Base-by-base conservation (phyloP, 1,140 invertebrate genomes). In the Hyphantria cunea region DNA sequence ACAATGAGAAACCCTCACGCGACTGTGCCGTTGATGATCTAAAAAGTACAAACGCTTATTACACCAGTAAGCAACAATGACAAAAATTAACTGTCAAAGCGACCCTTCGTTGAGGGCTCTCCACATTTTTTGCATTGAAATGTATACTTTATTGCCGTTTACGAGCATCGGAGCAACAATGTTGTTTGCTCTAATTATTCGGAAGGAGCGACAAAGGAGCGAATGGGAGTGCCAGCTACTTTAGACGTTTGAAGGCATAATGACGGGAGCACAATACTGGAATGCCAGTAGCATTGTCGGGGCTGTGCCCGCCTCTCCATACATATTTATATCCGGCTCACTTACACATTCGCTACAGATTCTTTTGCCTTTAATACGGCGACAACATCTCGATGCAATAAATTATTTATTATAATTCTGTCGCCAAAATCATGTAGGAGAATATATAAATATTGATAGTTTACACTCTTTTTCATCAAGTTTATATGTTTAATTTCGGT, bases 151-250 rank as follows among this genome's bases (percentile, higher is more conserved):
- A 78, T 78, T 76, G 64, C 71, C 61, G 45, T 37, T 52, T 70
- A 47, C 62, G 72, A 76, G 72, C 70, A 74, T 71, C 54, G 51
- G 59, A 64, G 65, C 68, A 64, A 78, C 80, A 76, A 82, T 81
- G 76, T 68, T 72, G 66, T 76, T 79, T 76, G 76, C 71, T 76
- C 80, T 89, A 89, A 89, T 87, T 85, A 89, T 87, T 86, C 82
- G 78, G 80, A 82, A 86, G 78, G 70, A 80, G 74, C 82, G 54
- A 89, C 86, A 89, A 85, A 82, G 72, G 70, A 70, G 68, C 70
- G 70, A 81, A 80, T 80, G 76, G 80, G 76, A 78, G 80, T 84
- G 77, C 68, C 70, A 59, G 74, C 70, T 79, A 80, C 82, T 86
- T 83, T 66, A 80, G 72, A 74, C 66, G 76, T 72, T 39, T 75